phyloP scores from a whole-genome alignment of 2,888 invertebrate species.

The Acanthosepion lycidas region DNA sequence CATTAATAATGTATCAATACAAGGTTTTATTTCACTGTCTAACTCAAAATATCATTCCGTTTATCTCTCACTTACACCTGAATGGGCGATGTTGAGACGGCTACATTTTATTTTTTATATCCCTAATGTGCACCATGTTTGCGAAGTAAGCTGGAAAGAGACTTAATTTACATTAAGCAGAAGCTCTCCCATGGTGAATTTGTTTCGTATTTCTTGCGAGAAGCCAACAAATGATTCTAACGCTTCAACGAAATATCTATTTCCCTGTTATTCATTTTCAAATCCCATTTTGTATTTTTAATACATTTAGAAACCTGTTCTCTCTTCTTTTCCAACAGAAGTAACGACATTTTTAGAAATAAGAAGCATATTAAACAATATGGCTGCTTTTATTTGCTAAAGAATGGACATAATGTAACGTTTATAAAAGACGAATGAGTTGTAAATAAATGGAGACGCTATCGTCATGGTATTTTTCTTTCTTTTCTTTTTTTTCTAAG shows the following conservation, averaged over 20 bases:
- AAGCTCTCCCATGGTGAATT: neutral
- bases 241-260: neutral
- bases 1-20: no score
- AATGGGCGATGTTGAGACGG: neutral
- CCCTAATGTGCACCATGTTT: neutral
- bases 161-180: neutral
- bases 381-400: neutral
- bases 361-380: neutral
- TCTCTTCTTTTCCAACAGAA: neutral
- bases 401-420: slow-evolving; percentile 13
- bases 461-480: neutral
- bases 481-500: neutral
- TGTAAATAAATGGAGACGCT: neutral
- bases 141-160: neutral
- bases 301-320: neutral
- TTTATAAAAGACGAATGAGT: neutral
- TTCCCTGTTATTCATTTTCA: neutral
- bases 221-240: neutral
- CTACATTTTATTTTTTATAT: neutral
- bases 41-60: no score
- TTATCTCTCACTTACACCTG: neutral
- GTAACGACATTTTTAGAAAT: neutral
- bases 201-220: neutral
- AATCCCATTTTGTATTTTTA: neutral
- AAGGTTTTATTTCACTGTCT: no score